phyloP scores from a whole-genome alignment of 2,797 vertebrate genomes.

The Pseudomugil tenellus region DNA sequence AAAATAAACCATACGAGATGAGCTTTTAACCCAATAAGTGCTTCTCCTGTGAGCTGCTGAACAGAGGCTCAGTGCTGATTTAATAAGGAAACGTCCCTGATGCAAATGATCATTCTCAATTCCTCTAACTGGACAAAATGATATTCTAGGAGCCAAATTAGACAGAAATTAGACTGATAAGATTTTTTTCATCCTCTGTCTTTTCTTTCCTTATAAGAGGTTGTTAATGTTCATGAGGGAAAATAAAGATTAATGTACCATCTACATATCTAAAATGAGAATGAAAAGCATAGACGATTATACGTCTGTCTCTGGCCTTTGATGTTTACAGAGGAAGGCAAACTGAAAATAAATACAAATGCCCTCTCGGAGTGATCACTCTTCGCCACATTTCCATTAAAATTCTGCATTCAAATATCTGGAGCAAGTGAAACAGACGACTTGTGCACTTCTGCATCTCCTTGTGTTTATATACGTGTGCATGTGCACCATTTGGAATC shows the following conservation, averaged over 20 bases:
- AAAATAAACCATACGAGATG: slow-evolving; percentile 87
- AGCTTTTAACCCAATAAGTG: slow-evolving; percentile 90
- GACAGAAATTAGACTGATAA: slow-evolving; percentile 86
- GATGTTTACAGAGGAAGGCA: slow-evolving; percentile 40
- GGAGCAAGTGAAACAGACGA: slow-evolving; percentile 50
- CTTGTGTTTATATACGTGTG: slow-evolving; percentile 35
- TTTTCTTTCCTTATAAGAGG: slow-evolving; percentile 70
- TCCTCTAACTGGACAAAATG: slow-evolving; percentile 89
- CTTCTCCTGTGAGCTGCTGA: slow-evolving; percentile 84
- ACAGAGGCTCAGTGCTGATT: slow-evolving; percentile 86
- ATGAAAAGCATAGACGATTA: slow-evolving; percentile 49
- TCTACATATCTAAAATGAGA: slow-evolving; percentile 65
- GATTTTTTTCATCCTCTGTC: slow-evolving; percentile 64
- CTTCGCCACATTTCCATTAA: slow-evolving; percentile 63
- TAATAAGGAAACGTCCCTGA: slow-evolving; percentile 89
- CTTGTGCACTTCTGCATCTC: slow-evolving; percentile 47
- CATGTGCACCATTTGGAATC: slow-evolving; percentile 61
- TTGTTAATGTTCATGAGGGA: slow-evolving; percentile 68
- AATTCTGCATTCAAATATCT: slow-evolving; percentile 67
- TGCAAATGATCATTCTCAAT: slow-evolving; percentile 90
- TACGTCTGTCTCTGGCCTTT: slow-evolving; percentile 37
- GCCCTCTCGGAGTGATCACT: slow-evolving; percentile 52
- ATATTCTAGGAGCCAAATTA: slow-evolving; percentile 88
- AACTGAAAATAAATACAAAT: slow-evolving; percentile 45
- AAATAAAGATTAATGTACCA: slow-evolving; percentile 70